Conservation (phyloP, 1,140 invertebrate genomes). For the Neotoxoptera formosana region DNA sequence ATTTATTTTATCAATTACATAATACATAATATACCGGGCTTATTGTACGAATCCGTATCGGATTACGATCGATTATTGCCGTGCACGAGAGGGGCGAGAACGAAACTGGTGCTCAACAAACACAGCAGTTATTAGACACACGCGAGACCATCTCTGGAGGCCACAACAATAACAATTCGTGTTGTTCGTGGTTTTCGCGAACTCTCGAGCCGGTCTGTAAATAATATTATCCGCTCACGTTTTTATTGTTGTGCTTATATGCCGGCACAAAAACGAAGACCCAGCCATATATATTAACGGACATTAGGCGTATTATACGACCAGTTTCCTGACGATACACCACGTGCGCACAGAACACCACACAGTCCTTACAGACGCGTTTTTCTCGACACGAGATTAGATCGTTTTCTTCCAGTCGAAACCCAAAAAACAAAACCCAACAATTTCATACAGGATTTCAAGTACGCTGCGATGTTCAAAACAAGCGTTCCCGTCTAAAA, state of each 20-base stretch:
- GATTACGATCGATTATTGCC: not conserved
- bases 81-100: not conserved
- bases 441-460: not conserved
- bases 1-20: not conserved
- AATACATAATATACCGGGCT: not conserved
- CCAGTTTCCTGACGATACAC: no score
- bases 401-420: not conserved
- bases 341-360: no score
- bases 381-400: not conserved
- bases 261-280: not conserved
- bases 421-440: no score
- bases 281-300: not conserved
- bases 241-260: not conserved
- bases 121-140: not conserved
- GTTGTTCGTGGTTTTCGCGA: not conserved
- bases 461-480: not conserved
- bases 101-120: not conserved
- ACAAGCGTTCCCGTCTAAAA: not conserved
- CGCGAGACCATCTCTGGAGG: not conserved
- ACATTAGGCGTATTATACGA: no score
- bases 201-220: not conserved
- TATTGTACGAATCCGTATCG: not conserved
- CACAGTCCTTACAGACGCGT: not conserved
- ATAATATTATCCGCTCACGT: not conserved
- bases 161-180: not conserved